Conservation (phyloP, 2,113 vertebrate species). For the Callorhinus ursinus region DNA sequence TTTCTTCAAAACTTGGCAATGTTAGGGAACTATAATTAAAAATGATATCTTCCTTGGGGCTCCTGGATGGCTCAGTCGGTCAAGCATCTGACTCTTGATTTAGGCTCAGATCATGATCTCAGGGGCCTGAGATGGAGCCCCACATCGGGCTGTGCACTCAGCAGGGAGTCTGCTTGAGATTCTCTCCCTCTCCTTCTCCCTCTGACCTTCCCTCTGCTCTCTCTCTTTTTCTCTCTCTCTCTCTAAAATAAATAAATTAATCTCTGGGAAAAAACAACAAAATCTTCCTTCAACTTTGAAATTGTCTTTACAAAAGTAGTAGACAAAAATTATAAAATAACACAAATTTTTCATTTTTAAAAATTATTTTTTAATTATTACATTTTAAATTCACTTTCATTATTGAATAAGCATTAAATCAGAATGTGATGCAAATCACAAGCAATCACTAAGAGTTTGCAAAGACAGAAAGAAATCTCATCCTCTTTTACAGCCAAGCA, state of each 20-base stretch:
- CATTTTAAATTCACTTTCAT: neutral
- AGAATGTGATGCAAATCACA: neutral
- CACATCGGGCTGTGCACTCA: neutral
- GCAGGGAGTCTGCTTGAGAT: neutral
- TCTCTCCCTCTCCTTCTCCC: neutral
- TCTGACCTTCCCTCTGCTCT: neutral
- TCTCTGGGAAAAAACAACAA: neutral
- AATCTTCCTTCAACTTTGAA: neutral
- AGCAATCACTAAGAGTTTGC: neutral
- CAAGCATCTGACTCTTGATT: neutral
- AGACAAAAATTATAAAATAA: neutral
- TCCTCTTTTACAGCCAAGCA: neutral
- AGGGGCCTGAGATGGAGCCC: neutral
- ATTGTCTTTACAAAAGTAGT: neutral
- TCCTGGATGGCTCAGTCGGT: neutral
- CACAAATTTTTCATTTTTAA: neutral
- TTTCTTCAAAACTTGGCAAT: neutral
- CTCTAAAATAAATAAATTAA: neutral
- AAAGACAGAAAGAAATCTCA: neutral
- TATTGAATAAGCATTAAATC: neutral
- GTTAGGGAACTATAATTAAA: neutral
- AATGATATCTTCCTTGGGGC: neutral
- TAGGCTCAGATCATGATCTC: neutral
- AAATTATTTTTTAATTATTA: neutral
- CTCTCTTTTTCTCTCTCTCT: neutral